Conservation (phyloP, 2,888 invertebrate species). For the Machimus atricapillus region DNA sequence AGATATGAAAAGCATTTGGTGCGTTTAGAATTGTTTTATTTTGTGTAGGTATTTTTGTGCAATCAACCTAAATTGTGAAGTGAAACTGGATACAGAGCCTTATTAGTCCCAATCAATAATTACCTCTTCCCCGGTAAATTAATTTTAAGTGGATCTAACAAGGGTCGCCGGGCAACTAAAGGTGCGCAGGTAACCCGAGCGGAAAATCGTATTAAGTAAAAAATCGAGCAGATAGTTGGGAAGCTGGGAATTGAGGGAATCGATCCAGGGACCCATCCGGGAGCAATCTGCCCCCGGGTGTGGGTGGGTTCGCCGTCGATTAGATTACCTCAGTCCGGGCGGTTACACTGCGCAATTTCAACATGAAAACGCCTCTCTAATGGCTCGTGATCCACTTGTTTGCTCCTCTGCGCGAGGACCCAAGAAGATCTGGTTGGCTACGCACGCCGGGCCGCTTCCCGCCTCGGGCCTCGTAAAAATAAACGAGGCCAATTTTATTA, state of each 20-base stretch:
- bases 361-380: not conserved
- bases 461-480: constrained; percentile 17
- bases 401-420: not conserved
- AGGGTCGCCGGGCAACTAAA: not conserved
- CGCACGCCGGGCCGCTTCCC: not conserved
- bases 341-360: not conserved
- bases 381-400: constrained; percentile 9
- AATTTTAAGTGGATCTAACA: not conserved
- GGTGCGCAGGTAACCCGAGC: not conserved
- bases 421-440: not conserved
- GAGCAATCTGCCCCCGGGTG: not conserved
- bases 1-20: too few species aligned
- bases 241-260: not conserved
- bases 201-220: not conserved
- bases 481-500: constrained; percentile 14
- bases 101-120: not conserved
- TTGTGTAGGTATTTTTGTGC: not conserved
- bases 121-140: not conserved
- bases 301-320: not conserved
- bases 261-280: not conserved
- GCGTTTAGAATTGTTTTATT: not conserved
- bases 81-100: not conserved
- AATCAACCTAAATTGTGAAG: not conserved
- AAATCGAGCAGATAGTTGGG: not conserved
- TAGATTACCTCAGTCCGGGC: not conserved